A percentile compares a stretch with the other conserved stretches of the same genome.
Evolutionary conservation across 2,888 invertebrate species (phyloP).

Genomic region (Nasonia oneida): DNA sequence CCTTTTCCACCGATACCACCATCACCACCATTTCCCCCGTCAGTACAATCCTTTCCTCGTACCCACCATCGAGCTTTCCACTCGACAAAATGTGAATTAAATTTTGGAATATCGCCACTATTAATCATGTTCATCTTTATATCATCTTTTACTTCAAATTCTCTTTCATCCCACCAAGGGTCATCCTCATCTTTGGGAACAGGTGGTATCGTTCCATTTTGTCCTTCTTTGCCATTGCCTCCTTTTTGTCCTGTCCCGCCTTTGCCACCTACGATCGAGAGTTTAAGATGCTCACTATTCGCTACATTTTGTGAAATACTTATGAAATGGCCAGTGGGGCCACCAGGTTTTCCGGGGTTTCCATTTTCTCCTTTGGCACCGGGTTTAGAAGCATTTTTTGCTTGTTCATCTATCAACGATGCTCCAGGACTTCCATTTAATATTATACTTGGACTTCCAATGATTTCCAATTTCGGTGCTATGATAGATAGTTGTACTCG

Average conservation of each 20-base stretch:
- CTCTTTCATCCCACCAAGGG: neutral
- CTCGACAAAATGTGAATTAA: no score
- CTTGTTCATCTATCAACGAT: neutral
- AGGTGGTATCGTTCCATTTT: neutral
- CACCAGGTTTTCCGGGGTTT: neutral
- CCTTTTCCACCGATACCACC: neutral
- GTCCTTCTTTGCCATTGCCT: neutral
- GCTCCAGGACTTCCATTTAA: neutral
- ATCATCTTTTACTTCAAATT: no score
- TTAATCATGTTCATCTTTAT: no score
- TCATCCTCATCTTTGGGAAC: neutral
- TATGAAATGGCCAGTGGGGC: neutral
- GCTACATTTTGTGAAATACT: neutral
- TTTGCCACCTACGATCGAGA: neutral
- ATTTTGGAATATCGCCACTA: no score
- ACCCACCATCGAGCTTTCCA: neutral
- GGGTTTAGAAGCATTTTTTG: neutral
- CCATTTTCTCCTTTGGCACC: neutral
- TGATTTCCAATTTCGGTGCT: neutral
- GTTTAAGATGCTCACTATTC: neutral
- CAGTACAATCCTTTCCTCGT: neutral
- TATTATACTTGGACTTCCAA: neutral
- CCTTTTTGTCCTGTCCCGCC: neutral
- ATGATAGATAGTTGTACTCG: neutral
- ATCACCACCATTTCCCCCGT: neutral